A percentile compares a stretch with the other conserved stretches of the same genome.
These are phyloP conservation scores for Hydrocynus forskahlii DNA, from an alignment of 2,797 vertebrate species.

Conservation along the genomic window DNA sequence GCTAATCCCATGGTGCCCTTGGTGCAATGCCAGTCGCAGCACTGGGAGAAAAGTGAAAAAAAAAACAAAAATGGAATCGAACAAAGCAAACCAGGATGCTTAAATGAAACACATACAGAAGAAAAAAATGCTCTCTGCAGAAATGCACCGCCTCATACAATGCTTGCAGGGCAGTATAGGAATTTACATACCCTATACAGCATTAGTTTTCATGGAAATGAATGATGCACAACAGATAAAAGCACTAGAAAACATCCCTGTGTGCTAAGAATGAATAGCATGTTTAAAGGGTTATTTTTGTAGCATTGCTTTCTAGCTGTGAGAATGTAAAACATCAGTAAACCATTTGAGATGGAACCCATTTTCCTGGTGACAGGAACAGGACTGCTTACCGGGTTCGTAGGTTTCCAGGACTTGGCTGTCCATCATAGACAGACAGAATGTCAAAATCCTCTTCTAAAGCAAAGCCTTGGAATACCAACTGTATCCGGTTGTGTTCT, in stretches of 20 bases:
- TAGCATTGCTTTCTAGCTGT: neutral
- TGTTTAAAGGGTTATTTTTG: neutral
- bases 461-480: slow-evolving; percentile 97
- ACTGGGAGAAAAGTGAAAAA: neutral
- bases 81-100: neutral
- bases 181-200: neutral
- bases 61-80: neutral
- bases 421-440: slow-evolving; percentile 93
- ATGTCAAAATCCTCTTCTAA: slow-evolving; percentile 98
- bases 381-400: slow-evolving; percentile 84
- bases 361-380: neutral
- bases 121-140: neutral
- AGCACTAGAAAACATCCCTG: neutral
- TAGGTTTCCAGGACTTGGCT: slow-evolving; percentile 89
- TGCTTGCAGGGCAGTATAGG: neutral
- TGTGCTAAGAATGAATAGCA: neutral
- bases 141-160: neutral
- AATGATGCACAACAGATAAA: neutral
- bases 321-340: neutral
- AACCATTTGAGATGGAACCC: neutral
- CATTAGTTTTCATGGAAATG: too few relatives aligned
- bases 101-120: too few relatives aligned
- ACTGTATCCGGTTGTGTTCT: slow-evolving; percentile 95
- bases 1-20: neutral
- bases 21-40: neutral